These are phyloP conservation scores for Cephus spinipes DNA, from an alignment of 2,888 invertebrate genomes.

Conservation along the genomic window DNA sequence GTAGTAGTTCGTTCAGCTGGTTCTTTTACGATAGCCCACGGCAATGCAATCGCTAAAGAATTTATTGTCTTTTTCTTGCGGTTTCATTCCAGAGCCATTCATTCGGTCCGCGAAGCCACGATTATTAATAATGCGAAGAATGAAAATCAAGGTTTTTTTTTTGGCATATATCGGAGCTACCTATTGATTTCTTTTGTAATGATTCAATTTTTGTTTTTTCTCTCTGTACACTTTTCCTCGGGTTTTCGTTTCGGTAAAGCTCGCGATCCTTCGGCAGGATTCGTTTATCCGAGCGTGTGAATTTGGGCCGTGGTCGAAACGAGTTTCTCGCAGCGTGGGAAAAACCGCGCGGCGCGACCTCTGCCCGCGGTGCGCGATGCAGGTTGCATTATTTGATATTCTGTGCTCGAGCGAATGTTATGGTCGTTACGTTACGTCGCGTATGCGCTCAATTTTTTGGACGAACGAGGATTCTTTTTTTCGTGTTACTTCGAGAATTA, in stretches of 20 bases:
- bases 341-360: conserved; percentile 23
- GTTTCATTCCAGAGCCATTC: neutral
- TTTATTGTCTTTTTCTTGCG: neutral
- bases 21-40: neutral
- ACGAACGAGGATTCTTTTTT: neutral
- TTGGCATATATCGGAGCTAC: neutral
- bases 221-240: neutral
- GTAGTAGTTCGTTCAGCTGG: neutral
- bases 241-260: neutral
- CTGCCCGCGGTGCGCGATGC: conserved; percentile 34
- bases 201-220: neutral
- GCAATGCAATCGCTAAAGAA: neutral
- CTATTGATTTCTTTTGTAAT: neutral
- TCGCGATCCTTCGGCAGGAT: conserved; percentile 9
- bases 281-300: conserved; percentile 39
- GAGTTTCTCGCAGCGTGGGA: conserved; percentile 48
- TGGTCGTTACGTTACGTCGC: conserved; percentile 6
- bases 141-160: neutral
- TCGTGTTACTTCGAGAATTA: neutral
- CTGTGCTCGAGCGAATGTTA: conserved; percentile 26
- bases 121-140: neutral
- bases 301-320: conserved; percentile 46
- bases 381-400: conserved; percentile 46
- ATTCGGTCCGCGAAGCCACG: neutral
- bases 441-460: neutral